Evolutionary conservation across 2,888 invertebrate species (phyloP).

Genomic region (Strigamia transsilvanica): DNA sequence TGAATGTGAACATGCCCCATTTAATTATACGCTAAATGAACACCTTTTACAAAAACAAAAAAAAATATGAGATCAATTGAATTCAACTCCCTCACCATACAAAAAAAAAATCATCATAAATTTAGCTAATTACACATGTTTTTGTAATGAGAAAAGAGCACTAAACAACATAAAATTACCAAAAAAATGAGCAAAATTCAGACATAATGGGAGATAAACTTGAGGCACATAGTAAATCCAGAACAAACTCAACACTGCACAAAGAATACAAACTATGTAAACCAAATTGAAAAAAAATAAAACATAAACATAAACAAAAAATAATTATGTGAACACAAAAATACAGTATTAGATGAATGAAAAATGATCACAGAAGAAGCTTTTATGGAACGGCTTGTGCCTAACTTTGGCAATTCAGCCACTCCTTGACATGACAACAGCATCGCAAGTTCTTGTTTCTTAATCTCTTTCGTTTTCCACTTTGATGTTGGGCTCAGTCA

Average conservation of each 20-base stretch:
- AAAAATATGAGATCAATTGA: constrained; percentile 2
- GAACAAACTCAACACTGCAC: neutral
- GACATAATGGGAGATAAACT: constrained; percentile 6
- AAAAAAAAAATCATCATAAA: neutral
- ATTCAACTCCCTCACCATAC: neutral
- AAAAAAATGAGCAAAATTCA: neutral
- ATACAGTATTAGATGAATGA: neutral
- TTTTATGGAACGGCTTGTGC: neutral
- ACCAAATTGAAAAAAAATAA: neutral
- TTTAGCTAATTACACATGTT: neutral
- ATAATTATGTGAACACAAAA: neutral
- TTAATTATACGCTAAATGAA: neutral
- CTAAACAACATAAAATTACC: neutral
- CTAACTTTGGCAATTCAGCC: neutral
- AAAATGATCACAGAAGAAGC: constrained; percentile 20
- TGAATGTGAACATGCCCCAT: neutral
- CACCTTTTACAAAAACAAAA: too few relatives aligned
- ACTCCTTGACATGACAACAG: neutral
- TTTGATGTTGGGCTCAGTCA: neutral
- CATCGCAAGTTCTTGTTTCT: neutral
- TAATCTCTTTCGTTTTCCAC: constrained; percentile 1
- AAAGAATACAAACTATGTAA: neutral
- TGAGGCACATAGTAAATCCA: neutral
- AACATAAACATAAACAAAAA: neutral
- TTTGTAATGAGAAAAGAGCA: neutral